phyloP scores from a whole-genome alignment of 2,888 invertebrate species.

The Erebia ligea region DNA sequence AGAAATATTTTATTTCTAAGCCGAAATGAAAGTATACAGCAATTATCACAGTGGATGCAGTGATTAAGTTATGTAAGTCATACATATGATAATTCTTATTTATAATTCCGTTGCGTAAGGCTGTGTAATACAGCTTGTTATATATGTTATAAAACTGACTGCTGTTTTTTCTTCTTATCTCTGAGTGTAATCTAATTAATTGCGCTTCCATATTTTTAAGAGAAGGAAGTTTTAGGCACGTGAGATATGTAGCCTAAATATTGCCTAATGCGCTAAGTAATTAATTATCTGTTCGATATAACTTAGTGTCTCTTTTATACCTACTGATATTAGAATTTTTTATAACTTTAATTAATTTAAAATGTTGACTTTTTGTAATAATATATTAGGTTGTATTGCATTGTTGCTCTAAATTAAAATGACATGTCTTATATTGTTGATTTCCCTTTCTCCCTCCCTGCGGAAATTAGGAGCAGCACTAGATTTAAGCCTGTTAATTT shows the following conservation, averaged over 20 bases:
- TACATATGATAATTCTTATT: constrained; percentile 39
- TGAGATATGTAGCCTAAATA: constrained; percentile 15
- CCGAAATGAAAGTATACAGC: constrained; percentile 30
- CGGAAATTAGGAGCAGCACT: no score
- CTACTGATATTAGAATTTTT: background rate
- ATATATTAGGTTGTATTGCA: no score
- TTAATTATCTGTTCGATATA: background rate
- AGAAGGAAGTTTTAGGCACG: constrained; percentile 30
- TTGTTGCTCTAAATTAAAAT: no score
- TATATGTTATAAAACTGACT: constrained; percentile 11
- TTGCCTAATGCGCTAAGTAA: constrained; percentile 9
- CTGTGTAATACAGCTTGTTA: constrained; percentile 27
- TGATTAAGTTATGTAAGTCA: constrained; percentile 35
- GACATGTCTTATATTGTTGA: no score
- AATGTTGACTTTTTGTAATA: no score
- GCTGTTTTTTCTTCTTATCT: constrained; percentile 30
- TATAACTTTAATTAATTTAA: background rate
- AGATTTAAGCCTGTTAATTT: no score
- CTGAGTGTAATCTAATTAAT: constrained; percentile 29
- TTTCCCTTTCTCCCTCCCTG: no score
- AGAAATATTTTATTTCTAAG: constrained; percentile 6
- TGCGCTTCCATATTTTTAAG: background rate
- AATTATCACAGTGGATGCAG: constrained; percentile 19
- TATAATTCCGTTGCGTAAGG: constrained; percentile 39
- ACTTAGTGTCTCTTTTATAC: background rate